Conservation (phyloP, 2,888 invertebrate species). For the Operophtera brumata region DNA sequence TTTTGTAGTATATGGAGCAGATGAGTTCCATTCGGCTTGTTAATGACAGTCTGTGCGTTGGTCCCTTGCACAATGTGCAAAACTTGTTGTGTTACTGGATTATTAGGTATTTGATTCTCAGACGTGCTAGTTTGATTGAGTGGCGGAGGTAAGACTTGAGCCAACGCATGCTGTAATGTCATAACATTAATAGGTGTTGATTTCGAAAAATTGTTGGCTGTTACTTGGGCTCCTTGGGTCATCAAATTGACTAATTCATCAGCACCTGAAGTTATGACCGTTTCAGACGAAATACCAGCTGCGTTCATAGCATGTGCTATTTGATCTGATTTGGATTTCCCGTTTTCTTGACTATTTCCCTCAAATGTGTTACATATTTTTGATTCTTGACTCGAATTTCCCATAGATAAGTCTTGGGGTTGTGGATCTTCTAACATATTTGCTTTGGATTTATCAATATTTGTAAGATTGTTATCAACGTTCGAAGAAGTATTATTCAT, state of each 20-base stretch:
- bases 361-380: slow-evolving; percentile 13
- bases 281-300: slow-evolving; percentile 66
- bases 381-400: slow-evolving; percentile 10
- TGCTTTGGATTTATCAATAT: slow-evolving; percentile 4
- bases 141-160: slow-evolving; percentile 72
- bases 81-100: slow-evolving; percentile 53
- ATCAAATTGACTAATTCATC: slow-evolving; percentile 76
- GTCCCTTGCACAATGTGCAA: slow-evolving; percentile 76
- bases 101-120: slow-evolving; percentile 53
- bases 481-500: slow-evolving; percentile 34
- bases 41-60: slow-evolving; percentile 67
- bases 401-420: slow-evolving; percentile 13
- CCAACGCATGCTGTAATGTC: slow-evolving; percentile 72
- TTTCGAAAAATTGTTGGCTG: slow-evolving; percentile 58
- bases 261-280: slow-evolving; percentile 45
- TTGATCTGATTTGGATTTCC: slow-evolving; percentile 57
- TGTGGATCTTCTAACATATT: slow-evolving; percentile 13
- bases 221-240: slow-evolving; percentile 69
- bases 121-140: slow-evolving; percentile 58
- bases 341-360: slow-evolving; percentile 1
- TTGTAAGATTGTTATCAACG: slow-evolving; percentile 2
- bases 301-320: slow-evolving; percentile 74
- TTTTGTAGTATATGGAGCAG: slow-evolving; percentile 76
- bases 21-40: slow-evolving; percentile 60
- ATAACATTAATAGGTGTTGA: slow-evolving; percentile 61